These are phyloP conservation scores for Conus betulinus DNA, from an alignment of 1,140 invertebrate genomes.

Conservation along the genomic window DNA sequence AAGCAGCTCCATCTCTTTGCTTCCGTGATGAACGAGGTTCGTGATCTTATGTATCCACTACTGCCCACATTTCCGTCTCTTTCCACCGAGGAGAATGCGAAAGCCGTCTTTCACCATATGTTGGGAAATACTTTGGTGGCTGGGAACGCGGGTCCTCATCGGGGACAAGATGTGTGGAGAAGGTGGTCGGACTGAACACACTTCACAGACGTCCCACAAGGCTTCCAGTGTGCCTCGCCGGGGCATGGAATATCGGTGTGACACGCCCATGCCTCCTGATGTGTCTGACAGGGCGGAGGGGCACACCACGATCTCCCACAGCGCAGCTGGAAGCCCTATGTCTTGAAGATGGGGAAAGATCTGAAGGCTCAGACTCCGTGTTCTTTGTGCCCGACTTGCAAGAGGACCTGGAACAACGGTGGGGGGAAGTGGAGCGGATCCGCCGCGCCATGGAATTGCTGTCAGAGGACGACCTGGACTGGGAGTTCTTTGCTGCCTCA, in stretches of 20 bases:
- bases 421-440: neutral
- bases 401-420: neutral
- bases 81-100: neutral
- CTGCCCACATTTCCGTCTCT: neutral
- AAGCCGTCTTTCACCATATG: neutral
- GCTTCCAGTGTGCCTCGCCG: neutral
- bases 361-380: neutral
- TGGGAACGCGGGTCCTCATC: neutral
- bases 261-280: neutral
- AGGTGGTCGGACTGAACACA: neutral
- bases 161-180: neutral
- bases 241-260: slow-evolving; percentile 14
- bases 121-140: neutral
- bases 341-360: neutral
- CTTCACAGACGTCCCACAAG: neutral
- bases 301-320: neutral
- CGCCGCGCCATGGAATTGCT: neutral
- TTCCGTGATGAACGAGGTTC: neutral
- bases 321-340: neutral
- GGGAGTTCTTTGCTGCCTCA: slow-evolving; percentile 8
- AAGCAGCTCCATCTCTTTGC: neutral
- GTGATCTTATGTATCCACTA: neutral
- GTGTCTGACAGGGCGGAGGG: neutral
- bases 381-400: neutral
- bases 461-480: slow-evolving; percentile 20